Evolutionary conservation across 1,140 invertebrate species (phyloP).

Genomic region (Heterodera carotae): DNA sequence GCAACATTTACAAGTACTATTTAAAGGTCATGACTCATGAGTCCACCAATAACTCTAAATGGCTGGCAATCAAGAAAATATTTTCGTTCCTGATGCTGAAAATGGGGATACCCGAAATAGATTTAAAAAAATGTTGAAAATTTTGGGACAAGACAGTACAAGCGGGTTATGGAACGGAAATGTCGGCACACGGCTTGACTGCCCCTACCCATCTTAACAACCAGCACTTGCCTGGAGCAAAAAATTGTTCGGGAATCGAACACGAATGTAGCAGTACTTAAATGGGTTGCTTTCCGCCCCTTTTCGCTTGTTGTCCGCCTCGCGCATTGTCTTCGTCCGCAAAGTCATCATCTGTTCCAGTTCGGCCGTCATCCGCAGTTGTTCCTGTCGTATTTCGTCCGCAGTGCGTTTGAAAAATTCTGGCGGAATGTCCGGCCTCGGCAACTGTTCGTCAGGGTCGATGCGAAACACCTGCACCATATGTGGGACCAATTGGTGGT

Average conservation of each 20-base stretch:
- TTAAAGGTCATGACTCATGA: background rate
- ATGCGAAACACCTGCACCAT: conserved; percentile 40
- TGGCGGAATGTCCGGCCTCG: conserved; percentile 39
- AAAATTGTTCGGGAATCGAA: conserved; percentile 51
- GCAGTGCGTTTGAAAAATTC: conserved; percentile 42
- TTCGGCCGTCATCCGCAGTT: conserved; percentile 31
- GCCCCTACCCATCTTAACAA: background rate
- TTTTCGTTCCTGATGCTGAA: too few species aligned
- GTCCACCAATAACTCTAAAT: background rate
- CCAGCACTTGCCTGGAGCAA: conserved; percentile 38
- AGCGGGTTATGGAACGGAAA: too few species aligned
- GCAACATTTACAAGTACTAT: conserved; percentile 13
- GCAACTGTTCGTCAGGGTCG: conserved; percentile 46
- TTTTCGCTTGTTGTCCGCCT: conserved; percentile 28
- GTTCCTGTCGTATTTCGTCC: conserved; percentile 41
- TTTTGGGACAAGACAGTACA: background rate
- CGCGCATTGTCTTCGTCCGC: conserved; percentile 46
- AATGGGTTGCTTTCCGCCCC: conserved; percentile 27
- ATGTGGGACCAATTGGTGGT: background rate
- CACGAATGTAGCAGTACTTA: conserved; percentile 50
- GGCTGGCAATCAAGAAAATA: too few species aligned
- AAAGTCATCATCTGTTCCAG: conserved; percentile 46
- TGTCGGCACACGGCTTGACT: too few species aligned
- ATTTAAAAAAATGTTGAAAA: too few species aligned
- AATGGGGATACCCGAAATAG: too few species aligned